Base-by-base conservation (phyloP, 2,797 vertebrate species). In the Tokudaia tokunoshimensis region DNA sequence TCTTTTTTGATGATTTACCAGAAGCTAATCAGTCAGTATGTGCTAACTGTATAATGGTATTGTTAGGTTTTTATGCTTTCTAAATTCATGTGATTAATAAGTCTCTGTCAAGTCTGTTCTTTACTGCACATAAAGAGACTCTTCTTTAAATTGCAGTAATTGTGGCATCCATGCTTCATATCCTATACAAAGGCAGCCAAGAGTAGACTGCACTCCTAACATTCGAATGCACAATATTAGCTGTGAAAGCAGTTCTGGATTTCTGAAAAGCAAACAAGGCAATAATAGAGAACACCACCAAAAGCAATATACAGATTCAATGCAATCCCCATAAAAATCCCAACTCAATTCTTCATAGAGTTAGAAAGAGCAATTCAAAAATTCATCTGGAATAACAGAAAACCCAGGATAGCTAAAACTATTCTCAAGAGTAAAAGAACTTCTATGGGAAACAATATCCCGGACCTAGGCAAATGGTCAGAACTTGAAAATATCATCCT, bases 161-260 rank as follows among this genome's bases (percentile, higher is more conserved):
- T 94, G 72, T 72, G 89, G 94, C 96, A 97, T n/a, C 94, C 98
- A 78, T 90, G 85, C 22, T 97, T 97, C 97, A 98, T 97, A 92
- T 92, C n/a, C 52, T 95, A 59, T 31, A 97, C 26, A 97, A 96
- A 94, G 93, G 94, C 95, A 96, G 34, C 65, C 92, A 72, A 86
- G 80, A 93, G 59, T 94, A 96, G 5, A 81, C 81, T 96, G 67
- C 67, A 93, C 44, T 97, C 29, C 63, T 34, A 95, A 97, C 89
- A 97, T 97, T 87, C 95, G 92, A 37, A 86, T 97, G 85, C n/a
- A 93, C 3, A 98, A 90, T 50, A 81, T 41, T 90, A 70, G 41
- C 37, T 74, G 78, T 47, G 1, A 94, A 61, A 91, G 65, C 78
- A 85, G 10, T n/a, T 76, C 41, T 91, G 31, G 82, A 96, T 89